A percentile compares a stretch with the other conserved stretches of the same genome.
These are phyloP conservation scores for Clusia tigrina DNA, from an alignment of 2,888 invertebrate species.

Conservation along the genomic window DNA sequence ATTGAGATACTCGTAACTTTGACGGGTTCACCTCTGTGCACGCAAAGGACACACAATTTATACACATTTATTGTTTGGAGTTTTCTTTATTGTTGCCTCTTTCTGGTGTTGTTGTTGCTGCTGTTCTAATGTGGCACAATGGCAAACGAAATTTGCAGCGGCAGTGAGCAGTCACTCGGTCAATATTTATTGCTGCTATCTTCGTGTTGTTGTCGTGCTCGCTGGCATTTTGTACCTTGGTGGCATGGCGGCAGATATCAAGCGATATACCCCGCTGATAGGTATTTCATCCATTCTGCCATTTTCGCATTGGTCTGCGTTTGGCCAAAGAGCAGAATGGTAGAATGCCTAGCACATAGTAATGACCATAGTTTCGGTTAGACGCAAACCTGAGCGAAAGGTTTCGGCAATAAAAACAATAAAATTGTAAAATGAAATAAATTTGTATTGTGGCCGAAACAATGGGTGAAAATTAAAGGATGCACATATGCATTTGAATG, in stretches of 20 bases:
- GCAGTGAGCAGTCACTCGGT: background rate
- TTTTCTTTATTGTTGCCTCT: constrained; percentile 18
- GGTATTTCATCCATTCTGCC: constrained; percentile 35
- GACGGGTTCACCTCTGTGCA: too few relatives aligned
- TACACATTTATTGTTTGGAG: constrained; percentile 4
- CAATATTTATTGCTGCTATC: background rate
- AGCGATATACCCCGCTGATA: constrained; percentile 49
- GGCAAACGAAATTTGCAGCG: background rate
- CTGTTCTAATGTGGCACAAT: background rate
- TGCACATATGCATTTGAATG: too few relatives aligned
- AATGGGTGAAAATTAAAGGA: constrained; percentile 4
- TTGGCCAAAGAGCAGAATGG: constrained; percentile 24
- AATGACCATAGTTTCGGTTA: constrained; percentile 38
- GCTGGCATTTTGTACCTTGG: constrained; percentile 22
- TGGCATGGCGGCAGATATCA: constrained; percentile 50
- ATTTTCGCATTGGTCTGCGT: constrained; percentile 36
- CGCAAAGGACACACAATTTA: too few relatives aligned
- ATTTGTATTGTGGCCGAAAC: background rate
- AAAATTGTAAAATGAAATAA: background rate
- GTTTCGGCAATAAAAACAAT: background rate
- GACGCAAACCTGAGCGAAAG: constrained; percentile 28
- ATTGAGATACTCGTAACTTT: too few relatives aligned
- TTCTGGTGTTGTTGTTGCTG: background rate
- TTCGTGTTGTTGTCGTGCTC: constrained; percentile 26
- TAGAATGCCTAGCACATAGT: background rate